These are phyloP conservation scores for Ommatoiulus sabulosus DNA, from an alignment of 2,888 invertebrate species.

Conservation along the genomic window DNA sequence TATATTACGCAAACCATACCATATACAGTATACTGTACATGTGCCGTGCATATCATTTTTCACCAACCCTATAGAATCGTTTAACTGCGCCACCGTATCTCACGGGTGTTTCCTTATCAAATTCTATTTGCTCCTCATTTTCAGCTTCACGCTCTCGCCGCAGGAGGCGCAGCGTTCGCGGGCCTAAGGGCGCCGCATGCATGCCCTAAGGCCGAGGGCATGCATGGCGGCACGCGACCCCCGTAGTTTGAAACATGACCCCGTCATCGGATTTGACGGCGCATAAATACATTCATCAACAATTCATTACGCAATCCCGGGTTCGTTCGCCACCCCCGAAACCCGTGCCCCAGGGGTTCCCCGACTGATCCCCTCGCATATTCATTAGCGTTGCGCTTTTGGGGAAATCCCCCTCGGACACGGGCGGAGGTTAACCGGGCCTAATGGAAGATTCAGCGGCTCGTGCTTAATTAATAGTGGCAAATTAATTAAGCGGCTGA, in stretches of 20 bases:
- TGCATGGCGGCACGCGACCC: background rate
- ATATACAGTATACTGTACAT: too few species aligned
- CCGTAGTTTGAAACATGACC: conserved; percentile 19
- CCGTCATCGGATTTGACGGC: background rate
- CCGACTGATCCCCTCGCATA: background rate
- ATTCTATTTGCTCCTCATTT: background rate
- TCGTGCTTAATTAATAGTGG: background rate
- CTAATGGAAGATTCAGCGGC: background rate
- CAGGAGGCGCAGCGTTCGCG: background rate
- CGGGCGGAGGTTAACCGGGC: background rate
- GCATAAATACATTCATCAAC: conserved; percentile 19
- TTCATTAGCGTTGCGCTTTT: conserved; percentile 19
- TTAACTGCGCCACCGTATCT: too few species aligned
- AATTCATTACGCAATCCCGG: conserved; percentile 10
- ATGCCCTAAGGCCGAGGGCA: background rate
- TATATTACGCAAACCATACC: too few species aligned
- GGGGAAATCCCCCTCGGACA: background rate
- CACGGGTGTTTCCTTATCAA: background rate
- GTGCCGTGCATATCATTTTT: too few species aligned
- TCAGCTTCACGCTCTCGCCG: background rate
- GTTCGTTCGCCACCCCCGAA: background rate
- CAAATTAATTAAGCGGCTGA: background rate
- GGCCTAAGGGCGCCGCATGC: background rate
- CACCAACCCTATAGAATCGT: too few species aligned
- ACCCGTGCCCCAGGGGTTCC: background rate